Conservation (phyloP, 2,797 vertebrate genomes). For the Pipistrellus pygmaeus region DNA sequence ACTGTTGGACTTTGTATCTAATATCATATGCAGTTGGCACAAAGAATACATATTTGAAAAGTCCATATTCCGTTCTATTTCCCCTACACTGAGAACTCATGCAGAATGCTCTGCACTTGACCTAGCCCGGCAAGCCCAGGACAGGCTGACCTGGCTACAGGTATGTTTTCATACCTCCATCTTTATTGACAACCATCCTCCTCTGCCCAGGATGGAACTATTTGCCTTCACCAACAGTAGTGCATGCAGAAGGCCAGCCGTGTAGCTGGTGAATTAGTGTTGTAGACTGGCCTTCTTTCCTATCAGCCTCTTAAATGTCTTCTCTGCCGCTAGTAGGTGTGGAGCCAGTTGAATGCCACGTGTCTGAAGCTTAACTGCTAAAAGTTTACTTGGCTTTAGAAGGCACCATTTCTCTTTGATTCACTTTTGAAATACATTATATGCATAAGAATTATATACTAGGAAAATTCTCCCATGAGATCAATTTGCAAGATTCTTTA, state of each 20-base stretch:
- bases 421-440: constrained; percentile 80
- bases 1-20: background rate
- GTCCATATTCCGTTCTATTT: background rate
- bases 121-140: background rate
- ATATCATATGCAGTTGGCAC: background rate
- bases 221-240: background rate
- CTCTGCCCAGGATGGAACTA: background rate
- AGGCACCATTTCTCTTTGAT: constrained; percentile 82
- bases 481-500: constrained; percentile 87
- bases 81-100: background rate
- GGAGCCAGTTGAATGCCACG: background rate
- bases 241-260: background rate
- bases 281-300: background rate
- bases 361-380: constrained; percentile 70
- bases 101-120: background rate
- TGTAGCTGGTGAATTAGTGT: background rate
- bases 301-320: background rate
- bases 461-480: constrained; percentile 84
- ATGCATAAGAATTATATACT: constrained; percentile 84
- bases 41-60: background rate
- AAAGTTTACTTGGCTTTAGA: constrained; percentile 80
- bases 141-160: background rate
- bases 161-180: background rate
- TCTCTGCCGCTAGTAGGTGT: background rate
- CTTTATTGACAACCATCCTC: background rate